Evolutionary conservation across 2,797 vertebrate species (phyloP).

Genomic region (Tarsius wallacei): DNA sequence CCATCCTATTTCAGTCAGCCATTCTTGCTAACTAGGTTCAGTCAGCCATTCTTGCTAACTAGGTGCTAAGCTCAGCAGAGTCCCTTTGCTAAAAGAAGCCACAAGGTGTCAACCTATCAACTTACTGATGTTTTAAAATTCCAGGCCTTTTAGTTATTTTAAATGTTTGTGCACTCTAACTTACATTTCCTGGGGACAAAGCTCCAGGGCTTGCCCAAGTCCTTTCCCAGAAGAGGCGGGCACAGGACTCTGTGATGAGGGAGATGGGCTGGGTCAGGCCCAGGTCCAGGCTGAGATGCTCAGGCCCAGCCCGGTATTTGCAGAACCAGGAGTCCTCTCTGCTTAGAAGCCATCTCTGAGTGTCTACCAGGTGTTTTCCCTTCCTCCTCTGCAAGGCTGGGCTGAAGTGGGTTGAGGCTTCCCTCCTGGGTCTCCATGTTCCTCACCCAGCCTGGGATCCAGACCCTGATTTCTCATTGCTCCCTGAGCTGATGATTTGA

Average conservation of each 20-base stretch:
- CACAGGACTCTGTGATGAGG: not conserved
- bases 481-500: too few relatives aligned
- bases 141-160: not conserved
- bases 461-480: not conserved
- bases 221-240: not conserved
- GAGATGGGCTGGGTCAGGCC: not conserved
- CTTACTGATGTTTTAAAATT: not conserved
- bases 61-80: not conserved
- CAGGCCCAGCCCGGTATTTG: not conserved
- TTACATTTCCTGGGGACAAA: not conserved
- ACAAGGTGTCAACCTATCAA: not conserved
- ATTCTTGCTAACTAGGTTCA: not conserved
- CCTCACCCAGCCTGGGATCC: not conserved
- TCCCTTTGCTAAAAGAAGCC: not conserved
- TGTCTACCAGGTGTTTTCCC: not conserved
- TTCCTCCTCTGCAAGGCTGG: rapidly evolving
- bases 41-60: not conserved
- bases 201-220: too few relatives aligned
- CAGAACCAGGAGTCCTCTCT: not conserved
- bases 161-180: not conserved
- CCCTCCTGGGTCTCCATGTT: not conserved
- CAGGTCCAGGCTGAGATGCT: not conserved
- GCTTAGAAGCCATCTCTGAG: too few relatives aligned
- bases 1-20: not conserved
- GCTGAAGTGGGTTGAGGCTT: not conserved